Evolutionary conservation across 1,140 invertebrate genomes (phyloP).

Genomic region (Bombus turneri): DNA sequence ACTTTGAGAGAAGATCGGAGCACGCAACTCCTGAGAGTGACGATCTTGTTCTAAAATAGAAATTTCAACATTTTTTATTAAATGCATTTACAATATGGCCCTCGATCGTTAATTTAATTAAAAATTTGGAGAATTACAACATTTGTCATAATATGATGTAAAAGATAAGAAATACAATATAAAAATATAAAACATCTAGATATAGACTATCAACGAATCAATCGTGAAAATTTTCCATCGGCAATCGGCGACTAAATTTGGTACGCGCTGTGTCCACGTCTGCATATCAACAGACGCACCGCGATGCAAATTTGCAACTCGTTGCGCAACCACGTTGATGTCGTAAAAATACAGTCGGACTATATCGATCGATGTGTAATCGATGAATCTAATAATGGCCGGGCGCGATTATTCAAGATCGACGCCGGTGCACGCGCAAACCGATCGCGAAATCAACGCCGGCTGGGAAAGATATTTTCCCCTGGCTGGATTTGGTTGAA

Average conservation of each 20-base stretch:
- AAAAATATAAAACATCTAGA: too few species aligned
- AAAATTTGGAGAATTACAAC: too few species aligned
- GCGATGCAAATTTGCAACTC: conserved; percentile 35
- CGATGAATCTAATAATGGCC: conserved; percentile 49
- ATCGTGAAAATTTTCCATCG: conserved; percentile 5
- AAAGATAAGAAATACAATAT: too few species aligned
- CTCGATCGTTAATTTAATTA: too few species aligned
- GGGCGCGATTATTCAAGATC: conserved; percentile 54
- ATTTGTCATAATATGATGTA: too few species aligned
- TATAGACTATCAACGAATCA: neutral
- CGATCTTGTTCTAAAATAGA: too few species aligned
- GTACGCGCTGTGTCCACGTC: neutral
- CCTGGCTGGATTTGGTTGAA: neutral
- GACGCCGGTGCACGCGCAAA: conserved; percentile 9
- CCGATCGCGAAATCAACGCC: conserved; percentile 34
- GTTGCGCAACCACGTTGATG: conserved; percentile 29
- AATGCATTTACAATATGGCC: too few species aligned
- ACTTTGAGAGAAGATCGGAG: too few species aligned
- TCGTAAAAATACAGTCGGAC: conserved; percentile 23
- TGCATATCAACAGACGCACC: neutral
- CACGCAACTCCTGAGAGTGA: too few species aligned
- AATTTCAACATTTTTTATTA: too few species aligned
- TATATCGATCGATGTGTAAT: conserved; percentile 52
- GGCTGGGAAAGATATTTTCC: conserved; percentile 43
- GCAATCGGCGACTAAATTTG: neutral